A percentile compares a stretch with the other conserved stretches of the same genome.
phyloP scores from a whole-genome alignment of 2,888 invertebrate species.

The Metalampra italica region DNA sequence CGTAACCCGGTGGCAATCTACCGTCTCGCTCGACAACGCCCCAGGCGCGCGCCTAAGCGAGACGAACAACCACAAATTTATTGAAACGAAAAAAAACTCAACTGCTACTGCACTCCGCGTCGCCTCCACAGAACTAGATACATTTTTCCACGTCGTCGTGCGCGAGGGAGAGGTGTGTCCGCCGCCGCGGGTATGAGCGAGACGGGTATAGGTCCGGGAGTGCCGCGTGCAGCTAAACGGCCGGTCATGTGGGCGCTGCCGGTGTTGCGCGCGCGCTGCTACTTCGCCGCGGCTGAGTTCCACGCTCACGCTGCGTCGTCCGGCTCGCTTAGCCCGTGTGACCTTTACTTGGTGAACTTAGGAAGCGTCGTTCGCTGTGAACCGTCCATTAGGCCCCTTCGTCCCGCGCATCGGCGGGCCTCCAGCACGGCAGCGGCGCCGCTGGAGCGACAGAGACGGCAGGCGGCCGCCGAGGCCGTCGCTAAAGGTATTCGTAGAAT shows the following conservation, averaged over 20 bases:
- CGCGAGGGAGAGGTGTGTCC: constrained; percentile 38
- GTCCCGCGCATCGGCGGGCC: constrained; percentile 55
- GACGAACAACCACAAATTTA: constrained; percentile 77
- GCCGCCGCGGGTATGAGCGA: constrained; percentile 34
- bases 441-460: constrained; percentile 68
- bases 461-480: constrained; percentile 61
- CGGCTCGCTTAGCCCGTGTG: constrained; percentile 72
- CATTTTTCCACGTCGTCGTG: constrained; percentile 72
- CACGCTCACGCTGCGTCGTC: constrained; percentile 70
- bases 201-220: constrained; percentile 43
- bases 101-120: constrained; percentile 76
- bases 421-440: constrained; percentile 52
- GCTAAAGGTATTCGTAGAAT: constrained; percentile 77
- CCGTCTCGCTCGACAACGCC: constrained; percentile 67
- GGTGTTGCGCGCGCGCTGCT: constrained; percentile 76
- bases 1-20: constrained; percentile 75
- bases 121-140: constrained; percentile 76
- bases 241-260: constrained; percentile 76
- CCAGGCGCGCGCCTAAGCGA: constrained; percentile 72
- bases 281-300: constrained; percentile 68
- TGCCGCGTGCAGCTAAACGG: constrained; percentile 60
- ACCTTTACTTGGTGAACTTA: constrained; percentile 78
- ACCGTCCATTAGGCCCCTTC: constrained; percentile 72
- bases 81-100: constrained; percentile 71
- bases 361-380: constrained; percentile 74